These are phyloP conservation scores for Simalia tracyae DNA, from an alignment of 2,797 vertebrate genomes.

Conservation along the genomic window DNA sequence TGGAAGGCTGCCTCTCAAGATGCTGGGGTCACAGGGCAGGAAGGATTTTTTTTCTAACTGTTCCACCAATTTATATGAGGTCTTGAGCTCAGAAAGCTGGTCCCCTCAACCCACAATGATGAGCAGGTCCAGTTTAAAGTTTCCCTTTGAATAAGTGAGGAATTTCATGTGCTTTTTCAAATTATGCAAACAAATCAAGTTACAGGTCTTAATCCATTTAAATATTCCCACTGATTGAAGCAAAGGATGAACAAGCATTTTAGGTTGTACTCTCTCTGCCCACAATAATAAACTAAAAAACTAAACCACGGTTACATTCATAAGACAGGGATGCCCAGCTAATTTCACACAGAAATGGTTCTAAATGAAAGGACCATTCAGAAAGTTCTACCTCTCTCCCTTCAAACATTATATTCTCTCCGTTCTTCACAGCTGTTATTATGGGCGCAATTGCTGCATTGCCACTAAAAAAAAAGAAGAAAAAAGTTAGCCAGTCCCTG, in stretches of 20 bases:
- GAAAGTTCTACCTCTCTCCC: constrained; percentile 83
- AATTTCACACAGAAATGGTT: background rate
- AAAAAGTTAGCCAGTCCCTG: background rate
- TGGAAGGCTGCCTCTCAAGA: background rate
- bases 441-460: constrained; percentile 88
- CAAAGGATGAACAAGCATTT: background rate
- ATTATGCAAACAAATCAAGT: background rate
- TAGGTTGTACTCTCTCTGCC: background rate
- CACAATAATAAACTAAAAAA: background rate
- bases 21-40: background rate
- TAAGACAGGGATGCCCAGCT: background rate
- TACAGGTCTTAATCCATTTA: background rate
- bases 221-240: background rate
- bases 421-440: constrained; percentile 83
- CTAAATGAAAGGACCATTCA: background rate
- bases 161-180: background rate
- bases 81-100: background rate
- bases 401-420: constrained; percentile 79
- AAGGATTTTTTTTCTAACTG: background rate
- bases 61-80: background rate
- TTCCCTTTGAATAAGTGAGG: background rate
- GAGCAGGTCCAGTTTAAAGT: background rate
- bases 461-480: constrained; percentile 74
- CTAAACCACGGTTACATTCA: background rate
- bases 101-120: background rate